Base-by-base conservation (phyloP, 2,888 invertebrate genomes). In the Stenodera caucasica region DNA sequence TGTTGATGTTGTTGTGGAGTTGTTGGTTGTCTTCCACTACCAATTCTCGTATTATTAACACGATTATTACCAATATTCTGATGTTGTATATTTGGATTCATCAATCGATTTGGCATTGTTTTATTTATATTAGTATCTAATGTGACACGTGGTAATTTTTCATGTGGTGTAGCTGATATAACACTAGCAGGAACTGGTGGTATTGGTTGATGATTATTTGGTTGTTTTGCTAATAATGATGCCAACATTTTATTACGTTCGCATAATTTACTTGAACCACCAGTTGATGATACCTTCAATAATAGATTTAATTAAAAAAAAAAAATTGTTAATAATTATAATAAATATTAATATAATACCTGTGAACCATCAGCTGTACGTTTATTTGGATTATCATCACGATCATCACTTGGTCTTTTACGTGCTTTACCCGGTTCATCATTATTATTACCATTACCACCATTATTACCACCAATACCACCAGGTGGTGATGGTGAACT, bases 171-270 rank as follows among this genome's bases (percentile, higher is more conserved):
- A 65, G 88, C 88, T 67, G 88, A 84, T 74, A 86, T 83, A 74
- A 85, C 83, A 76, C 84, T 84, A 52, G 83, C 82, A 66, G 88
- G 88, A 72, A 88, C 83, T 61, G 88, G 88, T 53, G 88, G 87
- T 26, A 89, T 86, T 45, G 88, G 86, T 62, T 84, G 83, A 58
- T 83, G 82, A 57, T 76, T 76, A 68, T 84, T 82, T 26, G 87
- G 84, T 71, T 90, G 88, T 77, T 90, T 89, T 56, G 91, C 92
- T 75, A 95, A 81, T 71, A 95, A 80, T 49, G 89, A 88, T 37
- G 93, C 94, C 69, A 95, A 83, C 88, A 95, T 94, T 78, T 89
- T 89, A 79, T 94, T 94, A 77, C 88, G 89, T 79, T 91, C 89
- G 80, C 91, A 91, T 54, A 94, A 82, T 68, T 88, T 87, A 71